phyloP scores from a whole-genome alignment of 2,888 invertebrate species.

The Caenorhabditis zanzibari region DNA sequence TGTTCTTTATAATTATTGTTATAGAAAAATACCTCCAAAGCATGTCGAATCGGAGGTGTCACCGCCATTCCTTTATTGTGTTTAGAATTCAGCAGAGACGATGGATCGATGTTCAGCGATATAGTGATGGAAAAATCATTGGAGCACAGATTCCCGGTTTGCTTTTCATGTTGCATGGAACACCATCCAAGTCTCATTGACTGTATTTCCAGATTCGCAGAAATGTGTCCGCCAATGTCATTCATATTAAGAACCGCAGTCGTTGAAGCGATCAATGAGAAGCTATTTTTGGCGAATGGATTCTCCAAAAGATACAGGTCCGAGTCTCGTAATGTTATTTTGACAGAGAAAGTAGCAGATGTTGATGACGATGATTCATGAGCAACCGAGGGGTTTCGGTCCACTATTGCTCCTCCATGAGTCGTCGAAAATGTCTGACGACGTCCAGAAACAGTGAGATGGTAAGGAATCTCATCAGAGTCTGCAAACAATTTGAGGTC shows the following conservation, averaged over 20 bases:
- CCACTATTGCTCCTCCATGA: constrained; percentile 50
- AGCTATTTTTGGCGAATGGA: constrained; percentile 91
- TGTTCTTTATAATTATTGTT: background rate
- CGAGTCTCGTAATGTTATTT: constrained; percentile 88
- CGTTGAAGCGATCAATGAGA: constrained; percentile 89
- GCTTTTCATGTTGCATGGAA: constrained; percentile 75
- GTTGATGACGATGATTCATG: constrained; percentile 1
- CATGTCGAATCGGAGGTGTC: constrained; percentile 63
- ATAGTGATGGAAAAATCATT: constrained; percentile 81
- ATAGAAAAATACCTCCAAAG: constrained; percentile 43
- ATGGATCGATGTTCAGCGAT: constrained; percentile 50
- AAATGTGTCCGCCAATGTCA: constrained; percentile 75
- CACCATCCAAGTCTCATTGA: constrained; percentile 77
- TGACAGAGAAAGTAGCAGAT: constrained; percentile 64
- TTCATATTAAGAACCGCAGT: constrained; percentile 79
- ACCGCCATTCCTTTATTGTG: constrained; percentile 56
- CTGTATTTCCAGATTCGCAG: constrained; percentile 78
- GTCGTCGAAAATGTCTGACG: constrained; percentile 30
- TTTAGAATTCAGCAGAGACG: constrained; percentile 6
- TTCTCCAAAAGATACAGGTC: constrained; percentile 96
- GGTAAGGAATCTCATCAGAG: constrained; percentile 46
- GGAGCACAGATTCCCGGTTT: constrained; percentile 75
- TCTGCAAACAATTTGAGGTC: constrained; percentile 7
- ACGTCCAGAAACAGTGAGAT: constrained; percentile 24
- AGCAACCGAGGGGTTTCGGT: constrained; percentile 23